Base-by-base conservation (phyloP, 2,888 invertebrate species). In the Leucozona laternaria region DNA sequence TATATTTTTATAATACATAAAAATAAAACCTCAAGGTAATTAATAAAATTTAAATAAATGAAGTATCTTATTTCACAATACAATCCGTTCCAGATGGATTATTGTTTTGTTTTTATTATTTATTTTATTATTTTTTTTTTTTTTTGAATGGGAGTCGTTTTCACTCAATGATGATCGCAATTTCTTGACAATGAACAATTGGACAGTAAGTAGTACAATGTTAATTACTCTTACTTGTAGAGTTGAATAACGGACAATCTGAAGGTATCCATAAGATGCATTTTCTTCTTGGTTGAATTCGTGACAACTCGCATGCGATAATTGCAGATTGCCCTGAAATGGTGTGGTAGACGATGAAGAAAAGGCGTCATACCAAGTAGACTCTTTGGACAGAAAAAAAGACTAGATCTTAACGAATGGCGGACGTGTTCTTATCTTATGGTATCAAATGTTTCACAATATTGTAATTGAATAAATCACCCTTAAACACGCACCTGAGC, bases 401-500 rank as follows among this genome's bases (percentile, higher is more conserved):
- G 25, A 25, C 13, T 25, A 13, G 15, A 28, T 28, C 20, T 31
- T 13, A 20, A 48, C 48, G 15, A 13, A 64, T 48, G n/a, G 13
- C 64, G 20, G 48, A 48, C 66, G 11, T 48, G 66, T 34, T 66
- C 48, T 66, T 66, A 66, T 66, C 66, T 34, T 34, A 48, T 66
- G 66, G 48, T 66, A 48, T 66, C 20, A 48, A 20, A 31, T 66
- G 20, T 34, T 48, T 66, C 34, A 17, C 31, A 66, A 66, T 40
- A 40, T 31, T 28, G 7, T 66, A 31, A 66, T 48, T 66, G 66
- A 64, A 43, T 64, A 34, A 48, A 66, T 66, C 48, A 66, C 45
- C 17, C 7, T 17, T 17, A 25, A 66, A 34, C 66, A 66, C 48
- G 66, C 66, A 66, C 48, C 28, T 43, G n/a, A 40, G 40, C 15